Percentiles rank a stretch among this genome's conserved stretches.
phyloP scores from a whole-genome alignment of 2,113 vertebrate species.

The Pterocles orientalis region DNA sequence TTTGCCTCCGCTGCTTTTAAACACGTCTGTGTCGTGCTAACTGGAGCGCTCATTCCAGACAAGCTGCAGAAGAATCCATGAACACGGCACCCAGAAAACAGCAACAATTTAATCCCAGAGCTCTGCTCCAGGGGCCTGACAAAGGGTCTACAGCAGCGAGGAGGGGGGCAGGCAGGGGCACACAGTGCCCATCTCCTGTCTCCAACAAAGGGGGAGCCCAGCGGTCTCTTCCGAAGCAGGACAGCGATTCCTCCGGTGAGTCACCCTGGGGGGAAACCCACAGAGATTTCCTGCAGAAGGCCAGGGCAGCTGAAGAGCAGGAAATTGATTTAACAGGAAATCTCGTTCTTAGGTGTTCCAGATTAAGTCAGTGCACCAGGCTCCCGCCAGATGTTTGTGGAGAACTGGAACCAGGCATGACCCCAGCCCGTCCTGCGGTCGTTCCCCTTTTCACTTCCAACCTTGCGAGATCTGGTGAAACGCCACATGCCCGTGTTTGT shows the following conservation, averaged over 20 bases:
- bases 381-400: background rate
- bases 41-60: background rate
- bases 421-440: accelerated
- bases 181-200: background rate
- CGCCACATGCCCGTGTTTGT: accelerated
- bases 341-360: background rate
- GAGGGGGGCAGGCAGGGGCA: background rate
- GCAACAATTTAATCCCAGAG: background rate
- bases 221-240: background rate
- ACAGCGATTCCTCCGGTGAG: accelerated
- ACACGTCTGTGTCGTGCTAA: accelerated
- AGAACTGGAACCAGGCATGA: background rate
- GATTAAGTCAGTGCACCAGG: background rate
- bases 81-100: background rate
- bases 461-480: background rate
- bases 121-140: background rate
- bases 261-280: background rate
- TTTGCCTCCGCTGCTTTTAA: background rate
- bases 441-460: background rate
- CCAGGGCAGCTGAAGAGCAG: background rate
- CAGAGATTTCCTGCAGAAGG: background rate
- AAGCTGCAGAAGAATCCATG: background rate
- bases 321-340: background rate
- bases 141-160: background rate
- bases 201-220: background rate